These are phyloP conservation scores for Caenorhabditis brenneri DNA, from an alignment of 1,140 invertebrate genomes.

Conservation along the genomic window DNA sequence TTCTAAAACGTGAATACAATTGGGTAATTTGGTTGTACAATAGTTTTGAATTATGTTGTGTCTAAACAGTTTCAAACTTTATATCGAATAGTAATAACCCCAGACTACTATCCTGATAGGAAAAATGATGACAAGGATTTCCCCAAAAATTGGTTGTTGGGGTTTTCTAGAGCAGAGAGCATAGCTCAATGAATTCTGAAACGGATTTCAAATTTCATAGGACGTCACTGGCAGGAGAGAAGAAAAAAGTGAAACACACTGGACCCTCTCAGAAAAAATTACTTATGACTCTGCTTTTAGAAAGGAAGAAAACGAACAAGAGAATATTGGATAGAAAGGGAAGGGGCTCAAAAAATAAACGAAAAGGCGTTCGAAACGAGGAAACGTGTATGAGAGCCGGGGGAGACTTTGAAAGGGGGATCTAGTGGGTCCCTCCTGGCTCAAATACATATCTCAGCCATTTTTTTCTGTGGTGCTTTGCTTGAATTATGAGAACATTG, in stretches of 20 bases:
- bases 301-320: neutral
- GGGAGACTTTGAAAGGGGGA: neutral
- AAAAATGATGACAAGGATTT: neutral
- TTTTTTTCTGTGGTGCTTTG: constrained; percentile 8
- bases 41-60: too few relatives aligned
- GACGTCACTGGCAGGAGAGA: neutral
- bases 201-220: constrained; percentile 30
- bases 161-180: neutral
- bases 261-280: neutral
- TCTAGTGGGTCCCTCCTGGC: neutral
- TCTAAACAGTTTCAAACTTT: too few relatives aligned
- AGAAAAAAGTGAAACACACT: neutral
- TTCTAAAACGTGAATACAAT: too few relatives aligned
- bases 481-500: constrained; percentile 11
- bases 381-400: constrained; percentile 13
- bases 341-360: neutral
- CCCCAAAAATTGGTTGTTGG: neutral
- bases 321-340: neutral
- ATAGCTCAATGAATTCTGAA: constrained; percentile 26
- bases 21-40: too few relatives aligned
- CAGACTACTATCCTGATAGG: neutral
- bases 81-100: neutral
- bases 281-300: neutral
- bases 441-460: neutral
- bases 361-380: constrained; percentile 36